Evolutionary conservation across 2,888 invertebrate genomes (phyloP).

Genomic region (Cataglyphis rosenhaueri): DNA sequence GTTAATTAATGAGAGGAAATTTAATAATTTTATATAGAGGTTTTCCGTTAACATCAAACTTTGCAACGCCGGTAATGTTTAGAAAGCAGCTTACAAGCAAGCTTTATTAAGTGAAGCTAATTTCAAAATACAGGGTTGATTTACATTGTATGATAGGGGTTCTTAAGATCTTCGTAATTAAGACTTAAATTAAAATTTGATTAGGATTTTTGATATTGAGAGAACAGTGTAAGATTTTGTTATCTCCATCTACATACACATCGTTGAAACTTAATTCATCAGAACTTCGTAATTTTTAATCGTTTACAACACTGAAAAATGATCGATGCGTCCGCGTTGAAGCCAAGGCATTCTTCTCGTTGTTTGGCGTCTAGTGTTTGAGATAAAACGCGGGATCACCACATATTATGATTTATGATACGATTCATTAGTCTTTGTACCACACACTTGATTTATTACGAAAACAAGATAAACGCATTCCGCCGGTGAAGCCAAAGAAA

Average conservation of each 20-base stretch:
- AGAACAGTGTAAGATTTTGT: neutral
- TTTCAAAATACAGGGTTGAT: conserved; percentile 26
- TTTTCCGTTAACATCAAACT: conserved; percentile 20
- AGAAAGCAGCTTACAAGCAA: conserved; percentile 18
- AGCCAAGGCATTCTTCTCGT: conserved; percentile 19
- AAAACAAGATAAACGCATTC: conserved; percentile 36
- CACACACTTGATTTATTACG: conserved; percentile 42
- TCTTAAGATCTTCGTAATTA: conserved; percentile 28
- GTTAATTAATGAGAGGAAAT: conserved; percentile 6
- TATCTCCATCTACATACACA: neutral
- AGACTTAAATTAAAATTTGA: conserved; percentile 39
- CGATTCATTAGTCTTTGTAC: conserved; percentile 38
- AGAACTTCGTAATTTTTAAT: conserved; percentile 30
- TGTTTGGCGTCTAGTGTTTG: conserved; percentile 26
- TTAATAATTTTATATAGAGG: conserved; percentile 29
- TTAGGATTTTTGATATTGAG: conserved; percentile 19
- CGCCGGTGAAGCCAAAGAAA: conserved; percentile 12
- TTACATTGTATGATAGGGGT: neutral
- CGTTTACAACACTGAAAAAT: conserved; percentile 9
- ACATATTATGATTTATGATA: conserved; percentile 48
- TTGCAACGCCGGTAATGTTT: neutral
- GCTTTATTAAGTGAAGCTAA: conserved; percentile 1
- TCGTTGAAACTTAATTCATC: conserved; percentile 15
- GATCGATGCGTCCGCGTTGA: conserved; percentile 25
- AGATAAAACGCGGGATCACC: conserved; percentile 21